Conservation (phyloP, 2,888 invertebrate species). For the Globia sparganii region DNA sequence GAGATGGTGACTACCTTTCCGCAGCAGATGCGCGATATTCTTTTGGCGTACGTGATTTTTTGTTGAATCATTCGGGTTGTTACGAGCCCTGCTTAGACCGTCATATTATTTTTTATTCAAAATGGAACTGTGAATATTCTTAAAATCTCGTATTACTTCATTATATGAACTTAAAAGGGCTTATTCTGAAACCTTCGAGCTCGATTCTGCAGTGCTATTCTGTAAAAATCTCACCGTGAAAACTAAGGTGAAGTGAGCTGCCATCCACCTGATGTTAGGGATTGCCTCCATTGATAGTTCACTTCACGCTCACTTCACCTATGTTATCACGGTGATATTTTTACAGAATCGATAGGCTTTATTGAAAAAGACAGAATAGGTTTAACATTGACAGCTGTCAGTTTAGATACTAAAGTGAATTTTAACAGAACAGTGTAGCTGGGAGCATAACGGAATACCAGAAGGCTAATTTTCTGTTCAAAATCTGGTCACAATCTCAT, state of each 20-base stretch:
- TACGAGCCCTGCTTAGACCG: slow-evolving; percentile 5
- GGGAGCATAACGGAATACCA: too few relatives aligned
- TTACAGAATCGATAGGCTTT: too few relatives aligned
- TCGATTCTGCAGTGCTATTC: not conserved
- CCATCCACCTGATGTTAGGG: not conserved
- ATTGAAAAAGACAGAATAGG: not conserved
- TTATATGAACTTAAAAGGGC: too few relatives aligned
- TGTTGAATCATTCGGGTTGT: slow-evolving; percentile 21
- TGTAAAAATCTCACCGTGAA: not conserved
- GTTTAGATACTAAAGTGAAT: not conserved
- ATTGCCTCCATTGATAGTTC: not conserved
- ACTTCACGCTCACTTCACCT: not conserved
- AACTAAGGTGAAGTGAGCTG: not conserved
- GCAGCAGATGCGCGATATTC: not conserved
- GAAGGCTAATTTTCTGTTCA: too few relatives aligned
- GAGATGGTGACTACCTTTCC: not conserved
- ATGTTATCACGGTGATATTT: too few relatives aligned
- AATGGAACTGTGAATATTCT: not conserved
- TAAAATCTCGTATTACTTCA: too few relatives aligned
- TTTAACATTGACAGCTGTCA: slow-evolving; percentile 39
- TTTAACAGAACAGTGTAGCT: not conserved
- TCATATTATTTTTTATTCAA: slow-evolving; percentile 2
- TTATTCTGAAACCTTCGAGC: not conserved
- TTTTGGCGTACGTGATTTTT: slow-evolving; percentile 13
- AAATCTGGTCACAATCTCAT: too few relatives aligned